Base-by-base conservation (phyloP, 2,888 invertebrate species). In the Clivina fossor region DNA sequence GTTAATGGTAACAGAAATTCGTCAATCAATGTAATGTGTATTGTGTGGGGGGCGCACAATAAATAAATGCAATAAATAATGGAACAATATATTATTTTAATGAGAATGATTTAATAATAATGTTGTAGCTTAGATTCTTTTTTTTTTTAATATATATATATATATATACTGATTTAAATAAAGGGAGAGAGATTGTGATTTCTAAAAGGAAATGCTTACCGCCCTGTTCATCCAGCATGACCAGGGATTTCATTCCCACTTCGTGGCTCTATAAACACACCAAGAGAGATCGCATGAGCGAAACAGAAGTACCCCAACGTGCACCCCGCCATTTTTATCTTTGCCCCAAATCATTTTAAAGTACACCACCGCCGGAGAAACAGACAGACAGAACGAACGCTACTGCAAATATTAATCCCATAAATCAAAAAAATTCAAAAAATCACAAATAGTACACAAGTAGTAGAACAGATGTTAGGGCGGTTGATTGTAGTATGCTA, bases 151-250 rank as follows among this genome's bases (percentile, higher is more conserved):
- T n/a, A n/a, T n/a, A n/a, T n/a, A n/a, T n/a, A n/a, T n/a, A n/a
- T 43, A 33, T 24, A 51, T 22, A 33, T 53, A 26, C 44, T 33
- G 18, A 33, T 53, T 33, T 53, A 32, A 26, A 35, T 43, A 44
- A 30, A 49, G 38, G 28, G 38, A 38, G 49, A 43, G 51, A 43
- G 30, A n/a, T n/a, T 40, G 33, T 9, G 51, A 43, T 46, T 55
- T 38, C 55, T 55, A 55, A 47, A 47, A 68, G 65, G 78, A 78
- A 79, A 84, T 85, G 85, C 93, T 93, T 92, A 96, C 95, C 95
- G 90, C 96, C 97, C 90, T 97, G 97, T 84, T 97, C 96, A 86
- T 97, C 97, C 88, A 97, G 88, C 89, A 95, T 95, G 81, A 97
- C 96, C 84, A 97, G 90, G 82, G 95, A 92, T 85, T 93, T 92